Conservation (phyloP, 2,888 invertebrate species). For the Ditula angustiorana region DNA sequence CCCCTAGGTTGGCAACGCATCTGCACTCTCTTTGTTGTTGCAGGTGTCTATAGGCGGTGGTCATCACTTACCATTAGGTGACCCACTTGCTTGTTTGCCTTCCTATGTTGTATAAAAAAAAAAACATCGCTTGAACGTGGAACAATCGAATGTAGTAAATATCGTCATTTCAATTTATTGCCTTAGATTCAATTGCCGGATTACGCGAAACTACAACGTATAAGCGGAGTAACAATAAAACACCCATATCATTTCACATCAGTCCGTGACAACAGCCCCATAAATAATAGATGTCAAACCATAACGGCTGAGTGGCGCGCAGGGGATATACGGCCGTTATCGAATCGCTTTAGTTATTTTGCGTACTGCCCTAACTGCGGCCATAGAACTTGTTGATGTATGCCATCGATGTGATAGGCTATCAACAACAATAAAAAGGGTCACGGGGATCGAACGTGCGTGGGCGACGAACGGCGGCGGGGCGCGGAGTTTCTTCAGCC, state of each 20-base stretch:
- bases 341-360: slow-evolving; percentile 27
- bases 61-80: too few relatives aligned
- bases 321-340: slow-evolving; percentile 7
- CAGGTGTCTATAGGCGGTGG: too few relatives aligned
- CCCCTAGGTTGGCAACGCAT: too few relatives aligned
- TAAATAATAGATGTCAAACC: slow-evolving; percentile 23
- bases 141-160: background rate
- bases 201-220: background rate
- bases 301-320: slow-evolving; percentile 10
- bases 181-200: background rate
- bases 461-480: slow-evolving; percentile 15
- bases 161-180: background rate
- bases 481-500: background rate
- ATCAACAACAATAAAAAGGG: slow-evolving; percentile 42
- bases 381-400: slow-evolving; percentile 27
- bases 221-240: slow-evolving; percentile 3
- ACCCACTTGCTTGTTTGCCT: background rate
- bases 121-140: background rate
- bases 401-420: slow-evolving; percentile 35
- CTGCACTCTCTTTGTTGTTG: too few relatives aligned
- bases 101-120: background rate
- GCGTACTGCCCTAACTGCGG: slow-evolving; percentile 26
- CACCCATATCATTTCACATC: slow-evolving; percentile 9
- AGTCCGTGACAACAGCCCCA: background rate
- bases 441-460: slow-evolving; percentile 24